These are phyloP conservation scores for Chelonus formosanus DNA, from an alignment of 2,888 invertebrate species.

Conservation along the genomic window DNA sequence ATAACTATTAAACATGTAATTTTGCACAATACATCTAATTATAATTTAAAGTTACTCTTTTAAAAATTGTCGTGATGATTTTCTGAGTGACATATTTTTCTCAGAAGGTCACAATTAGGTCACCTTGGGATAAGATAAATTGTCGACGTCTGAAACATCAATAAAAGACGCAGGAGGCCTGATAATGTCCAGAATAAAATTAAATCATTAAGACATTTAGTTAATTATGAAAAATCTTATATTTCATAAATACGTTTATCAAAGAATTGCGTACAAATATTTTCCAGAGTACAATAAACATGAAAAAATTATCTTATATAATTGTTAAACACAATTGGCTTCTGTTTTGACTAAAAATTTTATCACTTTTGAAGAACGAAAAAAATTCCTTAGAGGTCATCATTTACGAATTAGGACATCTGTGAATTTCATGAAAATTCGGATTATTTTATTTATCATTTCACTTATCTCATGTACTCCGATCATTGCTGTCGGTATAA, in stretches of 20 bases:
- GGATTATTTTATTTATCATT: constrained; percentile 31
- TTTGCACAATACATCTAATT: no score
- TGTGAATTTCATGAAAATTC: background rate
- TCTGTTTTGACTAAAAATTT: background rate
- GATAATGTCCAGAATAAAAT: constrained; percentile 11
- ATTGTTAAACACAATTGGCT: background rate
- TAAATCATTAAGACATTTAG: background rate
- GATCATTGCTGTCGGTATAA: no score
- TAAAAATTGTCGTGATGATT: no score
- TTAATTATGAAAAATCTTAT: background rate
- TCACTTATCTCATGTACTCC: constrained; percentile 20
- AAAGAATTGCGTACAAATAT: no score
- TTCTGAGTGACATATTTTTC: no score
- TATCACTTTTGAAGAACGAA: background rate
- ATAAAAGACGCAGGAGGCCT: constrained; percentile 4
- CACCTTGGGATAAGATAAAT: no score
- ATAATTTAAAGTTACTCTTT: no score
- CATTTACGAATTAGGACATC: constrained; percentile 1
- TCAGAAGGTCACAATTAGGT: no score
- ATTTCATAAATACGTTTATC: no score
- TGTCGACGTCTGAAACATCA: background rate
- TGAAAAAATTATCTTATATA: no score
- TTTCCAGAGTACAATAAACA: no score
- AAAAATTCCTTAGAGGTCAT: constrained; percentile 1
- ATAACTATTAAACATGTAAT: no score